Evolutionary conservation across 2,797 vertebrate species (phyloP).

Genomic region (Myotis planiceps): DNA sequence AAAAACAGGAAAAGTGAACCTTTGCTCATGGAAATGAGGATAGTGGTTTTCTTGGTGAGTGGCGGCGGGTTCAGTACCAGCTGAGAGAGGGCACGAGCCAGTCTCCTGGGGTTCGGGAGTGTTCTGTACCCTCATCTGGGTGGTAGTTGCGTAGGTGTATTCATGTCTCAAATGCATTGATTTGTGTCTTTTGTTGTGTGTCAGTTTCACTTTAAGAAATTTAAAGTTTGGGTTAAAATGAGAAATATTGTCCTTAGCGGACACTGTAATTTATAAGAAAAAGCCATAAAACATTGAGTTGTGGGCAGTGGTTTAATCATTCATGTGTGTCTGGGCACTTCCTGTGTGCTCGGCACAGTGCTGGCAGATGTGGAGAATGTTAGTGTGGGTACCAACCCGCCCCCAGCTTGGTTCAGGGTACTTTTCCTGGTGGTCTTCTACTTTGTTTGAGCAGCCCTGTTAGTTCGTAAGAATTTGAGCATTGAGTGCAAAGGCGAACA

Average conservation of each 20-base stretch:
- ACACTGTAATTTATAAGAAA: not conserved
- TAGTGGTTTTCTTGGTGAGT: not conserved
- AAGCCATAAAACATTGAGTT: not conserved
- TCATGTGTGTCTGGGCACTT: not conserved
- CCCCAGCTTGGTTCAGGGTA: not conserved
- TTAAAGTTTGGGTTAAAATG: not conserved
- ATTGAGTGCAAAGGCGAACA: not conserved
- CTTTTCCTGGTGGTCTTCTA: not conserved
- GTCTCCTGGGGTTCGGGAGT: not conserved
- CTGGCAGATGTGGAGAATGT: not conserved
- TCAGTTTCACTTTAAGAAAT: not conserved
- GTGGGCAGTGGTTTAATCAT: not conserved
- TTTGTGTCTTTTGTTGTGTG: not conserved
- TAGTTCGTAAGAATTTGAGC: not conserved
- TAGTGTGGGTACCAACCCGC: fast-evolving
- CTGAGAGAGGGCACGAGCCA: fast-evolving
- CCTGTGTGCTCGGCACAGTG: fast-evolving
- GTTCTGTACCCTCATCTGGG: fast-evolving
- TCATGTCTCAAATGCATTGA: fast-evolving
- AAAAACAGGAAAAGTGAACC: not conserved
- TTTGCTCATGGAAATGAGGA: not conserved
- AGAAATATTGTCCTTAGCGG: not conserved
- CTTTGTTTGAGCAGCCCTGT: not conserved
- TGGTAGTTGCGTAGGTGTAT: fast-evolving
- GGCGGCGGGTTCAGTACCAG: fast-evolving